Conservation (phyloP, 2,113 vertebrate species). For the Sciurus niger region DNA sequence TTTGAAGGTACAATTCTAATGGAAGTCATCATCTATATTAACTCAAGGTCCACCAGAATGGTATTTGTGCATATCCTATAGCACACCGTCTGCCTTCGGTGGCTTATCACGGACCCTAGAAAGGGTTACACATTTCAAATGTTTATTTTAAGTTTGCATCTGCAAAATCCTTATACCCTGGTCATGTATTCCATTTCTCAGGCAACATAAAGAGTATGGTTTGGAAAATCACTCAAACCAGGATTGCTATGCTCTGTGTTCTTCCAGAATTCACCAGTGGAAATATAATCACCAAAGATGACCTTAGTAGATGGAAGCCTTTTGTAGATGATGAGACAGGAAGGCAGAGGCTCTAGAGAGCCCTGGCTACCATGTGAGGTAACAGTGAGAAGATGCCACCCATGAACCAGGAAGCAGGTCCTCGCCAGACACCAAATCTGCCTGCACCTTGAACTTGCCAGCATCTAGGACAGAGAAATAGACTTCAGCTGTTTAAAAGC, state of each 20-base stretch:
- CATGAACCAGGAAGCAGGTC: not conserved
- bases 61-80: not conserved
- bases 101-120: not conserved
- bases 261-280: not conserved
- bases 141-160: not conserved
- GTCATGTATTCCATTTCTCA: slow-evolving; percentile 2
- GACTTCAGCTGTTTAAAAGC: not conserved
- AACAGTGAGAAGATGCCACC: too few relatives aligned
- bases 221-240: not conserved
- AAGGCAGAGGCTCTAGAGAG: not conserved
- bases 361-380: not conserved
- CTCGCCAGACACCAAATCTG: not conserved
- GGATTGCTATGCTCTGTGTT: not conserved
- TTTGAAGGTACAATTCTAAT: not conserved
- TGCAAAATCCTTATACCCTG: not conserved
- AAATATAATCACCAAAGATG: not conserved
- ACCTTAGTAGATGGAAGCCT: not conserved
- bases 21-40: not conserved
- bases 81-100: not conserved
- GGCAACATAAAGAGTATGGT: not conserved
- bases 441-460: not conserved
- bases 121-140: not conserved
- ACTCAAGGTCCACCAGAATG: not conserved
- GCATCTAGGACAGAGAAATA: not conserved
- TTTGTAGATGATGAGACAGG: not conserved